Base-by-base conservation (phyloP, 2,113 vertebrate species). In the Percina caprodes region DNA sequence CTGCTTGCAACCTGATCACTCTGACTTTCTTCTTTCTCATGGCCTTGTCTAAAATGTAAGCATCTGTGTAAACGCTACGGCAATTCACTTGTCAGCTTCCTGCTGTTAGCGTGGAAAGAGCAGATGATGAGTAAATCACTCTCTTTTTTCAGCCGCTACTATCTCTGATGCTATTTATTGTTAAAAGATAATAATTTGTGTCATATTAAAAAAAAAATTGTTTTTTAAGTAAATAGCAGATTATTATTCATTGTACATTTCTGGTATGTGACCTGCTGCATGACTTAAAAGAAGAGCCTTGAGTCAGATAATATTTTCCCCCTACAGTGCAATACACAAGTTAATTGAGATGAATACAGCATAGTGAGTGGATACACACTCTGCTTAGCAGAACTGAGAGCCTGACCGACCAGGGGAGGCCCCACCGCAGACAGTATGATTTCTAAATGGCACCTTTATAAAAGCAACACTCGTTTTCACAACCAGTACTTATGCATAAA, bases 41-140 rank as follows among this genome's bases (percentile, higher is more conserved):
- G 79, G 62, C 79, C 73, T 75, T 48, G 66, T 81, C 74, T 87
- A 85, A 42, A 91, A 89, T 70, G 84, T 76, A 89, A 89, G 79
- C 92, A 91, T 94, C 90, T 93, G 93, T 89, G 85, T 92, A 93
- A 94, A 93, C 91, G 89, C 76, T 55, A 63, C 87, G 86, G 85
- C 86, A 86, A 84, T 87, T 83, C 82, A 78, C 89, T 78, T 62
- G 83, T 70, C 56, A 51, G 52, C 78, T 77, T 88, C 85, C 89
- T 55, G 78, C 87, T 89, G 86, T 16, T 19, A 62, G 62, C 3
- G 51, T 49, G 79, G 82, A 79, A 84, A 81, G 82, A 74, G 75
- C 74, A 54, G 54, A n/a, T 8, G 71, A 65, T 19, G 70, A 69
- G 15, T 35, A 65, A 83, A 80, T 82, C 81, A 58, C 77, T 69